Conservation (phyloP, 2,888 invertebrate genomes). For the Platycheirus albimanus region DNA sequence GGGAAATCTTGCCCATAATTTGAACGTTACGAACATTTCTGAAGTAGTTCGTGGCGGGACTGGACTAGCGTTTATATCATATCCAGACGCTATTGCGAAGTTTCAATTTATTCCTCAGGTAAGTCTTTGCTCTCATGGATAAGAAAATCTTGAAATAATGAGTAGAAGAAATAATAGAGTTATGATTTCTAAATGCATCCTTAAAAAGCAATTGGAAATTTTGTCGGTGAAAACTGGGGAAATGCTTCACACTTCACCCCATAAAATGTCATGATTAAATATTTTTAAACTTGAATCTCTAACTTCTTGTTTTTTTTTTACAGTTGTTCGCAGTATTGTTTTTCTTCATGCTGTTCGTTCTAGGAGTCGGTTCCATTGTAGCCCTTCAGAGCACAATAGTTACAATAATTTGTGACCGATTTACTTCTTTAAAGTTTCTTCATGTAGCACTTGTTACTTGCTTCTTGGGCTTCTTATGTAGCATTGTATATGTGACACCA, state of each 20-base stretch:
- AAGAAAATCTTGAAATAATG: too few species aligned
- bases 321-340: slow-evolving; percentile 90
- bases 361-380: slow-evolving; percentile 90
- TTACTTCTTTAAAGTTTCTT: slow-evolving; percentile 85
- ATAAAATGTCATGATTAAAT: too few species aligned
- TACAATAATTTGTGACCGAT: slow-evolving; percentile 87
- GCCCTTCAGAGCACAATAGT: slow-evolving; percentile 88
- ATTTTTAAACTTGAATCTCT: too few species aligned
- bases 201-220: too few species aligned
- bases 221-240: too few species aligned
- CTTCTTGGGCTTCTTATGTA: slow-evolving; percentile 85
- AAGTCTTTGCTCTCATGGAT: too few species aligned
- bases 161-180: too few species aligned
- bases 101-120: slow-evolving; percentile 90
- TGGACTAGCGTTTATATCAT: slow-evolving; percentile 91
- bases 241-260: too few species aligned
- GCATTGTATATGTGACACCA: slow-evolving; percentile 89
- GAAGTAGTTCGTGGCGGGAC: slow-evolving; percentile 89
- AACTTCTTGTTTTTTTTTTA: slow-evolving; percentile 75
- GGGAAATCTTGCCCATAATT: slow-evolving; percentile 89
- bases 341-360: slow-evolving; percentile 91
- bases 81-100: slow-evolving; percentile 92
- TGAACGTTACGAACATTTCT: slow-evolving; percentile 84
- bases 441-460: slow-evolving; percentile 85
- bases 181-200: too few species aligned